phyloP scores from a whole-genome alignment of 2,888 invertebrate genomes.

The Eilema caniola region DNA sequence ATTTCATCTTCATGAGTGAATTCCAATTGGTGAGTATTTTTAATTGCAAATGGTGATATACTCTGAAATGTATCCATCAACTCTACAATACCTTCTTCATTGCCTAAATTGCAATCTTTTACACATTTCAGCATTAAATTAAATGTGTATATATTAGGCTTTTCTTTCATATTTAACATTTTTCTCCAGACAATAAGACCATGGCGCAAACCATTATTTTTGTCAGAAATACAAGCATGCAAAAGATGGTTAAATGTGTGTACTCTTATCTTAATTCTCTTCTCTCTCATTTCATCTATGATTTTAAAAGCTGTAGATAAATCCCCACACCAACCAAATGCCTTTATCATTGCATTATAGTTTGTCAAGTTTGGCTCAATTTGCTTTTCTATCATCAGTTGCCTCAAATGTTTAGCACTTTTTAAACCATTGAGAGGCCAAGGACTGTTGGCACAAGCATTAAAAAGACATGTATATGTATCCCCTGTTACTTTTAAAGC shows the following conservation, averaged over 20 bases:
- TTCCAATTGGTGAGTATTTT: conserved; percentile 22
- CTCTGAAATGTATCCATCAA: conserved; percentile 72
- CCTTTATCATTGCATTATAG: conserved; percentile 96
- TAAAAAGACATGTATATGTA: conserved; percentile 95
- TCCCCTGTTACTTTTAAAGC: conserved; percentile 89
- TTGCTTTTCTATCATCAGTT: conserved; percentile 90
- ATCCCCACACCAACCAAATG: conserved; percentile 94
- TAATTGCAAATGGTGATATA: conserved; percentile 53
- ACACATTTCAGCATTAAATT: conserved; percentile 93
- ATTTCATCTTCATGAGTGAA: conserved; percentile 14
- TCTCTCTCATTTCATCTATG: conserved; percentile 94
- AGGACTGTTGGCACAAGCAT: conserved; percentile 95
- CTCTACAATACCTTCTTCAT: conserved; percentile 86
- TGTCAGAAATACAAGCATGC: conserved; percentile 94
- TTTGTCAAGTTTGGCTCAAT: conserved; percentile 91
- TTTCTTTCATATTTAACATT: conserved; percentile 89
- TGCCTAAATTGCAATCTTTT: conserved; percentile 93
- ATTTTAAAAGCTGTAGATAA: conserved; percentile 92
- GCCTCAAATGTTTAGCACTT: conserved; percentile 89
- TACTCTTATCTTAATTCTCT: conserved; percentile 87
- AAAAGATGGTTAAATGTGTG: conserved; percentile 93
- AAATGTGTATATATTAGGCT: conserved; percentile 91
- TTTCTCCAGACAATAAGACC: conserved; percentile 95
- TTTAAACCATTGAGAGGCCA: conserved; percentile 89
- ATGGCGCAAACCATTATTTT: conserved; percentile 92